These are phyloP conservation scores for Coptotermes formosanus DNA, from an alignment of 1,140 invertebrate genomes.

Conservation along the genomic window DNA sequence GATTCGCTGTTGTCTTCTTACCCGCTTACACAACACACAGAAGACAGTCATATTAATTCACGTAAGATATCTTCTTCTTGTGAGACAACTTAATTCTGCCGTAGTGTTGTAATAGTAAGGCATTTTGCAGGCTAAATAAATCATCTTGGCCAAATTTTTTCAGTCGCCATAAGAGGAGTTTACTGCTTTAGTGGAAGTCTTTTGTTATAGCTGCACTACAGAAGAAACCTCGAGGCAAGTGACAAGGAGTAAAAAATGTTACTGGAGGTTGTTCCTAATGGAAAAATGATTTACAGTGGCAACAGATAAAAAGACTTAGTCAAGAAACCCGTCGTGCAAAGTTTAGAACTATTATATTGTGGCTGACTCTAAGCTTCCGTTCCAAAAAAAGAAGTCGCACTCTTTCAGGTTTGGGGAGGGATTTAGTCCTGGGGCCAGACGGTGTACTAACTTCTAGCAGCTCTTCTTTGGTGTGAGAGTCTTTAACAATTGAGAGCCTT, in stretches of 20 bases:
- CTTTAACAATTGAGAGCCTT: too few relatives aligned
- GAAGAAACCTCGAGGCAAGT: background rate
- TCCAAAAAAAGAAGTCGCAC: background rate
- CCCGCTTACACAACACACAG: too few relatives aligned
- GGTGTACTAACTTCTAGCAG: background rate
- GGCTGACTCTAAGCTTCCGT: background rate
- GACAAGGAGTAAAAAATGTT: conserved; percentile 12
- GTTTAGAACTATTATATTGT: conserved; percentile 3
- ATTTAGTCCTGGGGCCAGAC: background rate
- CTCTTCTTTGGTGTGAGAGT: background rate
- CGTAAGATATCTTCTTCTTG: background rate
- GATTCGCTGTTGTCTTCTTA: too few relatives aligned
- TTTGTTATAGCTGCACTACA: background rate
- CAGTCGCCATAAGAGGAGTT: background rate
- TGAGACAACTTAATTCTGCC: background rate
- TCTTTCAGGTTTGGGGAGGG: background rate
- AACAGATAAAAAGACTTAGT: conserved; percentile 13
- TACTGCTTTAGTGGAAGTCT: background rate
- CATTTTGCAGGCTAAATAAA: background rate
- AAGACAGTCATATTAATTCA: background rate
- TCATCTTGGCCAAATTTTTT: background rate
- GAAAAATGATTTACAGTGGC: conserved; percentile 11
- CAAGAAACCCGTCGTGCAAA: background rate
- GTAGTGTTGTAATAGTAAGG: background rate
- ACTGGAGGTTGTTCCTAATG: conserved; percentile 14